Conservation (phyloP, 2,797 vertebrate genomes). For the Spheniscus humboldti region DNA sequence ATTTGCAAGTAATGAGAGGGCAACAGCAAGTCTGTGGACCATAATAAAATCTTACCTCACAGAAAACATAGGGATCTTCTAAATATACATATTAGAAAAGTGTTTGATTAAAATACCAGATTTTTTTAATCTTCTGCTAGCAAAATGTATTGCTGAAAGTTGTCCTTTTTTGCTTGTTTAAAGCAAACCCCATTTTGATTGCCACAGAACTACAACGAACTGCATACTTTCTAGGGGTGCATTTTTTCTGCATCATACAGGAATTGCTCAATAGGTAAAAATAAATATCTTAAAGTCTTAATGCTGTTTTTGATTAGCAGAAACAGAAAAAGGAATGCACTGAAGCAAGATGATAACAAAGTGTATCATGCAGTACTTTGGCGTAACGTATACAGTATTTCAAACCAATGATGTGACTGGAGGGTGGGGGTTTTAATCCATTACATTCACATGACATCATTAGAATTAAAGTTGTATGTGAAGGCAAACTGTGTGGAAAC, state of each 20-base stretch:
- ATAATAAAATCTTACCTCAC: background rate
- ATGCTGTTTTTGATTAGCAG: constrained; percentile 40
- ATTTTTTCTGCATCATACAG: background rate
- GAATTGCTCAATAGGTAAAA: constrained; percentile 52
- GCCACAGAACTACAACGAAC: background rate
- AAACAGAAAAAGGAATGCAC: constrained; percentile 63
- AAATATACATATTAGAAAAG: background rate
- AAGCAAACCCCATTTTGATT: background rate
- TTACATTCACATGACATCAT: constrained; percentile 39
- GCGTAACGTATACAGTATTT: constrained; percentile 9
- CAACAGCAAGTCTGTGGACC: background rate
- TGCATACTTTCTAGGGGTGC: background rate
- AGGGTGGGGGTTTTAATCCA: background rate
- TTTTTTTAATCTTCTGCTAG: background rate
- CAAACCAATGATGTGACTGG: background rate
- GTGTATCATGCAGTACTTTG: constrained; percentile 52
- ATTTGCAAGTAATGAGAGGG: background rate
- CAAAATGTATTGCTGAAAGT: constrained; percentile 20
- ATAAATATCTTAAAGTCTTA: constrained; percentile 11
- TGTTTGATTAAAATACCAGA: background rate
- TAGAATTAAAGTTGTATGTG: constrained; percentile 49
- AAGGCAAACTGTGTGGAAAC: constrained; percentile 51
- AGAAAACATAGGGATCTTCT: background rate
- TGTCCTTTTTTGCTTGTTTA: constrained; percentile 30
- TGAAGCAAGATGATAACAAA: constrained; percentile 43